Evolutionary conservation across 2,113 vertebrate genomes (phyloP), one percentile per base, ranked within the genome.

Genomic region (human (Homo sapiens)): DNA sequence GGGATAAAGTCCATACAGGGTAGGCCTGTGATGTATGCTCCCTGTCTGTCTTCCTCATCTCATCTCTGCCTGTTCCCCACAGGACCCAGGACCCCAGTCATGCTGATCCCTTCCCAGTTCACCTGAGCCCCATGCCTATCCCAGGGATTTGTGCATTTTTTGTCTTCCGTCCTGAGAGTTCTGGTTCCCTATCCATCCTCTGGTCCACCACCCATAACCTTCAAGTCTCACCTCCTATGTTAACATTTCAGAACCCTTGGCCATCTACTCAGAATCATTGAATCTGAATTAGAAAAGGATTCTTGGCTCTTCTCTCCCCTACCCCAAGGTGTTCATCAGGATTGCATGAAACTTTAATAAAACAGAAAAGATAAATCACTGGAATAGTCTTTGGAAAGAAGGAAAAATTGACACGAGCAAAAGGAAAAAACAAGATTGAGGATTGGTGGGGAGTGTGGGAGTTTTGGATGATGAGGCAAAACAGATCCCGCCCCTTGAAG

Each of bases 341-440:
- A 76, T 82, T 95, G 38, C 16, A 27, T 83, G 25, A 5, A 92
- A 92, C 38, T 40, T 93, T 9, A 68, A 66, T 66, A 93, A 93
- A 97, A 87, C 32, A 43, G 68, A 45, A 80, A 61, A 92, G 55
- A 92, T 76, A 27, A 85, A 83, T 92, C 38, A 66, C 40, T 76
- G n/a, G 20, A 72, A 72, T 2, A 43, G 18, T 82, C 22, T 61
- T 50, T 95, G 68, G 40, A 87, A 91, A 68, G 30, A 96, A 93
- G 35, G 73, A 48, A 52, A 75, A 92, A 75, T 6, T 68, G 14
- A 32, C n/a, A 50, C 50, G 11, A 88, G 38, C 43, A 85, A 88
- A 94, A 93, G 57, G 75, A 90, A 92, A 90, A 92, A 93, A 59
- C 1, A 1, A 75, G 32, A 83, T 11, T n/a, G 9, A 38, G 1